Evolutionary conservation across 2,888 invertebrate species (phyloP).

Genomic region (Athalia cordata): DNA sequence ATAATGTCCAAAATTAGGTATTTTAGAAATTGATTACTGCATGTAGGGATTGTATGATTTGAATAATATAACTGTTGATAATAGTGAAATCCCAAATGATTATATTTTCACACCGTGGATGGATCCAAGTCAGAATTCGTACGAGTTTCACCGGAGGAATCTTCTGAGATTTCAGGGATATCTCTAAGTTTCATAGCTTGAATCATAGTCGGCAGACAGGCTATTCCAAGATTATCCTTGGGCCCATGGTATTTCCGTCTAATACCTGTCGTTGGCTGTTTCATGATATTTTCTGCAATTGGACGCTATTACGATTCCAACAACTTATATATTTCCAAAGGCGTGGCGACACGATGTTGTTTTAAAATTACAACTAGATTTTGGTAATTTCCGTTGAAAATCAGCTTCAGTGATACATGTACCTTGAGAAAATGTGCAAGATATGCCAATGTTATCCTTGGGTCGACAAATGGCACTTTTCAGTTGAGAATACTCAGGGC

Average conservation of each 20-base stretch:
- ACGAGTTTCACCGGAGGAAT: conserved; percentile 13
- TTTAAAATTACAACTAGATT: neutral
- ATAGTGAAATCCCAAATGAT: too few species aligned
- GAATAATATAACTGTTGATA: too few species aligned
- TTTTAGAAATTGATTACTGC: too few species aligned
- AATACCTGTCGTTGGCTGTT: conserved; percentile 35
- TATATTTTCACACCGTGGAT: neutral
- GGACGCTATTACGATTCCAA: neutral
- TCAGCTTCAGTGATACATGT: neutral
- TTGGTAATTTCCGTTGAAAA: neutral
- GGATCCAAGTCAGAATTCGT: neutral
- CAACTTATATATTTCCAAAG: neutral
- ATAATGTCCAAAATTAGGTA: neutral
- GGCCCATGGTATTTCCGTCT: conserved; percentile 48
- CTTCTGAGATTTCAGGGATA: conserved; percentile 33
- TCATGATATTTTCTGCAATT: neutral
- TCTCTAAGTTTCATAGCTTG: conserved; percentile 30
- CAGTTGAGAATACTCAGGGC: neutral
- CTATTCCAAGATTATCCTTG: conserved; percentile 51
- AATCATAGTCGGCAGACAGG: conserved; percentile 47
- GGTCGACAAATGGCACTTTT: conserved; percentile 34
- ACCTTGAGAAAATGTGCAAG: conserved; percentile 23
- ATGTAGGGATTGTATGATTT: too few species aligned
- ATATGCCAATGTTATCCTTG: conserved; percentile 33
- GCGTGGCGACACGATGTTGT: neutral